Conservation (phyloP, 2,888 invertebrate genomes). For the Microdon myrmicae region DNA sequence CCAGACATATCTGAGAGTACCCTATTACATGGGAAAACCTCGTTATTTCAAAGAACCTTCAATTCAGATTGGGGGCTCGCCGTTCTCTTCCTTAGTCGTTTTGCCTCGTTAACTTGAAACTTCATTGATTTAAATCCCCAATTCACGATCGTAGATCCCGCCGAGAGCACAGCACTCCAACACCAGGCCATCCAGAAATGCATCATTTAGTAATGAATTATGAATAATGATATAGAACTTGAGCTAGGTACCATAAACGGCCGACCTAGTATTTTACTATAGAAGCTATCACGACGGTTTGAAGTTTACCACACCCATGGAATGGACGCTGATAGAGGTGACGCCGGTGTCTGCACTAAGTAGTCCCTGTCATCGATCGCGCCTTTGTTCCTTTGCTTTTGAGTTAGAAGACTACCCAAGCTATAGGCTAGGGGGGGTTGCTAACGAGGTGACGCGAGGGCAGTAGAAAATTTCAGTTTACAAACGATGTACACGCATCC, state of each 20-base stretch:
- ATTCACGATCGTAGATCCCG: slow-evolving; percentile 30
- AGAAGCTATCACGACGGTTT: slow-evolving; percentile 21
- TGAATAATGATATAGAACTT: slow-evolving; percentile 39
- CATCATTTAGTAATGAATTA: slow-evolving; percentile 50
- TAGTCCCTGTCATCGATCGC: slow-evolving; percentile 14
- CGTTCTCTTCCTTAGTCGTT: no score
- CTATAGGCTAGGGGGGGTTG: no score
- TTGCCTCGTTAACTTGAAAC: slow-evolving; percentile 38
- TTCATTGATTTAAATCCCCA: slow-evolving; percentile 36
- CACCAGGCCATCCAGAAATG: slow-evolving; percentile 43
- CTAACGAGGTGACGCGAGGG: slow-evolving; percentile 14
- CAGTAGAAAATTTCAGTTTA: slow-evolving; percentile 28
- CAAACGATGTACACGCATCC: slow-evolving; percentile 51
- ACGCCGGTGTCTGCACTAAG: not conserved
- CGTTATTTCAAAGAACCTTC: no score
- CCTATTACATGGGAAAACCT: no score
- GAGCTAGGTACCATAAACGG: slow-evolving; percentile 5
- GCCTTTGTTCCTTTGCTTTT: slow-evolving; percentile 7
- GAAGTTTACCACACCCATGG: slow-evolving; percentile 43
- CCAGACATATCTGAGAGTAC: no score
- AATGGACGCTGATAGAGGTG: slow-evolving; percentile 11
- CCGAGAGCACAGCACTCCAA: slow-evolving; percentile 11
- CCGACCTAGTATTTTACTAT: slow-evolving; percentile 27
- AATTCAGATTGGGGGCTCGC: no score
- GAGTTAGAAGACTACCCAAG: no score